Evolutionary conservation across 2,797 vertebrate genomes (phyloP), one percentile per base, ranked within the genome.

Genomic region (Zenarchopterus dispar): DNA sequence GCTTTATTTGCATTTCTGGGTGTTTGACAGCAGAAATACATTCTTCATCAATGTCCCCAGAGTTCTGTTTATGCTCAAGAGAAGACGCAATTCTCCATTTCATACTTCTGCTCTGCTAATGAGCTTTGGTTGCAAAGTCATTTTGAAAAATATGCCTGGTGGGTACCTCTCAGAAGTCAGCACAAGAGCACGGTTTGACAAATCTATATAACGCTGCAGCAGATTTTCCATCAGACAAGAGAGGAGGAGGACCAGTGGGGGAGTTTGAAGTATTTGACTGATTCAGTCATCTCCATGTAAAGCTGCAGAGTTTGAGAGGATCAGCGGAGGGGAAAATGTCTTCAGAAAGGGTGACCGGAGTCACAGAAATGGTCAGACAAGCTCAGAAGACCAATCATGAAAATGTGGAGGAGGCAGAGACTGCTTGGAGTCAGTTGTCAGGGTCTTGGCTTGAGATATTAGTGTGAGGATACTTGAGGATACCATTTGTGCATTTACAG

Each of bases 361-460:
- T 81, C 62, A 58, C 74, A 80, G 81, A 87, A 77, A 87, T 78
- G 84, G 81, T 50, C 41, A 57, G 56, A 79, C 77, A 62, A 43
- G 67, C 49, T 83, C 79, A 85, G 77, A 84, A 84, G 82, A 73
- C 85, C 72, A 82, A 77, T 84, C 86, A 86, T 88, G 71, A 73
- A 72, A 75, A 69, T 71, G 72, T 73, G 80, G 79, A 79, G 71
- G 78, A 75, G 77, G 73, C 76, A 66, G 66, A 84, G 82, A 82
- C 84, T 73, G 73, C 86, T 81, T 74, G 78, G 83, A 84, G 84
- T 76, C 80, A 78, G 59, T 74, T 87, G 85, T 76, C 78, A 74
- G 72, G 63, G 85, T 82, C 67, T 84, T 78, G 86, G 87, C 70
- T 62, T 78, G 77, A 62, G 78, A 80, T 45, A 73, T 49, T 69